A percentile compares a stretch with the other conserved stretches of the same genome.
Conservation (phyloP, 2,797 vertebrate species). For the Lacerta bilineata region DNA sequence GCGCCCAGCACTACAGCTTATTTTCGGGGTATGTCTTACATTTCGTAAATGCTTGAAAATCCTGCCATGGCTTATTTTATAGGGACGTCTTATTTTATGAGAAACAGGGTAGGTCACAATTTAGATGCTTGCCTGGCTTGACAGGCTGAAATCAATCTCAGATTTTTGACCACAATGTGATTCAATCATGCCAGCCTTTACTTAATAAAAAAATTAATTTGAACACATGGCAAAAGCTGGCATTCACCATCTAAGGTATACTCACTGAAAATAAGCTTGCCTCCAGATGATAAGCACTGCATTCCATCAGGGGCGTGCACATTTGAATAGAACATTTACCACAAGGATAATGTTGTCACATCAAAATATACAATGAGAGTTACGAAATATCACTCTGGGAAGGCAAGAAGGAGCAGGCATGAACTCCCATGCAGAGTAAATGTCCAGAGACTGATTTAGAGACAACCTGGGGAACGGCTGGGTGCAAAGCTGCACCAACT, state of each 20-base stretch:
- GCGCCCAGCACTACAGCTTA: no score
- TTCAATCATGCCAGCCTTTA: not conserved
- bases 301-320: not conserved
- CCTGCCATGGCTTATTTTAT: no score
- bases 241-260: not conserved
- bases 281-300: not conserved
- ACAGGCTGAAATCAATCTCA: not conserved
- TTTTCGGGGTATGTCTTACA: no score
- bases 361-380: not conserved
- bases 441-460: not conserved
- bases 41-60: no score
- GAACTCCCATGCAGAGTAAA: not conserved
- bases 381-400: not conserved
- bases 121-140: not conserved
- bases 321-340: constrained; percentile 1
- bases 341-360: not conserved
- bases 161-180: not conserved
- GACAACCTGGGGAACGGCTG: not conserved
- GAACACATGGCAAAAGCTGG: not conserved
- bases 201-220: not conserved
- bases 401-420: no score
- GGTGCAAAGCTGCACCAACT: not conserved
- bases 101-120: no score
- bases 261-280: not conserved
- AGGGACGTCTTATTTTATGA: no score